Conservation (phyloP, 30 jellyfish, hydroid and myxozoan genomes). For the Hydractinia echinata region DNA sequence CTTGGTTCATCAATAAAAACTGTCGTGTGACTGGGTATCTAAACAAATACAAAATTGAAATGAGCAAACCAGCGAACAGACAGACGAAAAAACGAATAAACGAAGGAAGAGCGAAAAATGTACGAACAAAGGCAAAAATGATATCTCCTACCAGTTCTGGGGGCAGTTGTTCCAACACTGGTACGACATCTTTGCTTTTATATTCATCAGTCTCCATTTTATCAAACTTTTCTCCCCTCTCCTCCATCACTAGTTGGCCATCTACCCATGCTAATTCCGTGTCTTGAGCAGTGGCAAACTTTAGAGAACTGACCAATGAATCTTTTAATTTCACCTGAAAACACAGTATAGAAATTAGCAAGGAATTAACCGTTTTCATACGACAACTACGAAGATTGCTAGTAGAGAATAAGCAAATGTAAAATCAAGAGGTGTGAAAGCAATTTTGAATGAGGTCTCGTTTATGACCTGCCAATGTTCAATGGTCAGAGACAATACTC, state of each 20-base stretch:
- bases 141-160: slow-evolving; percentile 58
- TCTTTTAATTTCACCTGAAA: slow-evolving; percentile 82
- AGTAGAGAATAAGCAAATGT: not conserved
- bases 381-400: not conserved
- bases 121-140: not conserved
- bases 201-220: slow-evolving; percentile 50
- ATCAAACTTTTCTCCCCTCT: slow-evolving; percentile 35
- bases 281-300: slow-evolving; percentile 78
- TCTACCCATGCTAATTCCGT: slow-evolving; percentile 98
- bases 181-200: slow-evolving; percentile 67
- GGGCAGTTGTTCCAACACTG: slow-evolving; percentile 84
- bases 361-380: not conserved
- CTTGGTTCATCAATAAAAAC: slow-evolving; percentile 96
- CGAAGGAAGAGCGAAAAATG: not conserved
- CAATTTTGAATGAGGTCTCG: not conserved
- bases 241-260: slow-evolving; percentile 82
- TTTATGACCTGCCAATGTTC: no score
- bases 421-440: not conserved
- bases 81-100: not conserved
- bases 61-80: not conserved
- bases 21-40: slow-evolving; percentile 88
- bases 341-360: not conserved
- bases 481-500: no score
- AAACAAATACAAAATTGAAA: not conserved
- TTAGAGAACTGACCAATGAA: slow-evolving; percentile 87